These are phyloP conservation scores for Petrolisthes cinctipes DNA, from an alignment of 2,888 invertebrate genomes.

Conservation along the genomic window DNA sequence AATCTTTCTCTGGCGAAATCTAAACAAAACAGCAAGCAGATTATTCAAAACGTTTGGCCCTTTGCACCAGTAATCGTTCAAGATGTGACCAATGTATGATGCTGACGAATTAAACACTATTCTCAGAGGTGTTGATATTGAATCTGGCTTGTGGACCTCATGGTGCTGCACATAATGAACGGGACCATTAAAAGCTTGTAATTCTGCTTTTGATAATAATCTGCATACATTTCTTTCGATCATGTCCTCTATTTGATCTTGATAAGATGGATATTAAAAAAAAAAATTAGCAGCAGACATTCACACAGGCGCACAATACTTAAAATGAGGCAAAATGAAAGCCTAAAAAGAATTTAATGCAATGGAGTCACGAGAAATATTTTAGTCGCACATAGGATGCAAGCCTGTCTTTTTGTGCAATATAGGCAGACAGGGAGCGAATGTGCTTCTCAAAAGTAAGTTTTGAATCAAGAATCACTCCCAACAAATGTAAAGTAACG, in stretches of 20 bases:
- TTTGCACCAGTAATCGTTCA: slow-evolving; percentile 37
- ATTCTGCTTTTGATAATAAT: slow-evolving; percentile 4
- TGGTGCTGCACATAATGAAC: slow-evolving; percentile 17
- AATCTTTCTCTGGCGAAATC: slow-evolving; percentile 30
- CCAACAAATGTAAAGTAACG: too few relatives aligned
- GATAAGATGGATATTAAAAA: too few relatives aligned
- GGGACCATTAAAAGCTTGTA: neutral
- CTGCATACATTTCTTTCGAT: neutral
- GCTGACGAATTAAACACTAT: slow-evolving; percentile 41
- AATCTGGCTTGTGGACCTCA: slow-evolving; percentile 21
- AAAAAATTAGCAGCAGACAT: too few relatives aligned
- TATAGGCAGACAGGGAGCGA: too few relatives aligned
- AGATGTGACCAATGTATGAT: slow-evolving; percentile 15
- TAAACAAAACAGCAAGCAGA: slow-evolving; percentile 20
- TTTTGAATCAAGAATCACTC: too few relatives aligned
- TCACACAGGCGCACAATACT: too few relatives aligned
- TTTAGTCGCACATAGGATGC: too few relatives aligned
- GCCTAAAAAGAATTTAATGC: too few relatives aligned
- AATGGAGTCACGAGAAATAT: too few relatives aligned
- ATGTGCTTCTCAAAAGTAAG: too few relatives aligned
- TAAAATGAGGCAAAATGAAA: too few relatives aligned
- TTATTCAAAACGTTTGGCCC: slow-evolving; percentile 27
- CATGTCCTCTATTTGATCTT: slow-evolving; percentile 34
- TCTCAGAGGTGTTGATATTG: neutral
- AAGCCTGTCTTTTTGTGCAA: too few relatives aligned